Percentiles rank a stretch among this genome's conserved stretches.
Conservation (phyloP, 2,888 invertebrate species). For the Cataglyphis cursor region DNA sequence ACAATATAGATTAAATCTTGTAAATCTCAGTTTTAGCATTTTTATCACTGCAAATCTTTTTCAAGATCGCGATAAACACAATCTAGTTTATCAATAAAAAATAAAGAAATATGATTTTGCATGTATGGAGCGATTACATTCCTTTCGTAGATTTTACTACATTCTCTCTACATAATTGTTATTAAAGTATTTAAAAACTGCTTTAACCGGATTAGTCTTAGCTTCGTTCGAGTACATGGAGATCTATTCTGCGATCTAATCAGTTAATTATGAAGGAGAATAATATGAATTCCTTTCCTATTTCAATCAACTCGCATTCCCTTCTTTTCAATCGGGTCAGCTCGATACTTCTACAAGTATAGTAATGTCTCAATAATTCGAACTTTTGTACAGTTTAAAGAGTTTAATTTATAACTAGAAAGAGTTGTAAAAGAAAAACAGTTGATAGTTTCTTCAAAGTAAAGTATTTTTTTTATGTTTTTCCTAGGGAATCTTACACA, state of each 20-base stretch:
- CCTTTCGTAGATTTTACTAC: background rate
- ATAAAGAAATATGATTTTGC: background rate
- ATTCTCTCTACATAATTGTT: background rate
- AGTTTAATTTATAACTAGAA: background rate
- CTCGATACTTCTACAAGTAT: background rate
- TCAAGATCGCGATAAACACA: background rate
- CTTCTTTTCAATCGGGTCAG: conserved; percentile 9
- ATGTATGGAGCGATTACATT: conserved; percentile 11
- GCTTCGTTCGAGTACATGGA: conserved; percentile 9
- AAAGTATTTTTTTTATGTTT: background rate
- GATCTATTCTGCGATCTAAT: conserved; percentile 43
- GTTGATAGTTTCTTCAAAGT: background rate
- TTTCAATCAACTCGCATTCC: background rate
- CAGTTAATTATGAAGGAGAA: conserved; percentile 28
- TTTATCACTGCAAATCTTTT: background rate
- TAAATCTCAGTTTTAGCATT: background rate
- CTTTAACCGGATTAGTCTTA: background rate
- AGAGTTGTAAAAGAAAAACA: background rate
- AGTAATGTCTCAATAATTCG: conserved; percentile 10
- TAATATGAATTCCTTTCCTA: conserved; percentile 20
- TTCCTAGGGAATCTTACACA: background rate
- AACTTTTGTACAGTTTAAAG: background rate
- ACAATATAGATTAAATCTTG: background rate
- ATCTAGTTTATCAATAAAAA: background rate
- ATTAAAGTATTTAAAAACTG: background rate